Percentiles rank a stretch among this genome's conserved stretches.
Evolutionary conservation across 2,888 invertebrate species (phyloP).

Genomic region (Hipparchia semele): DNA sequence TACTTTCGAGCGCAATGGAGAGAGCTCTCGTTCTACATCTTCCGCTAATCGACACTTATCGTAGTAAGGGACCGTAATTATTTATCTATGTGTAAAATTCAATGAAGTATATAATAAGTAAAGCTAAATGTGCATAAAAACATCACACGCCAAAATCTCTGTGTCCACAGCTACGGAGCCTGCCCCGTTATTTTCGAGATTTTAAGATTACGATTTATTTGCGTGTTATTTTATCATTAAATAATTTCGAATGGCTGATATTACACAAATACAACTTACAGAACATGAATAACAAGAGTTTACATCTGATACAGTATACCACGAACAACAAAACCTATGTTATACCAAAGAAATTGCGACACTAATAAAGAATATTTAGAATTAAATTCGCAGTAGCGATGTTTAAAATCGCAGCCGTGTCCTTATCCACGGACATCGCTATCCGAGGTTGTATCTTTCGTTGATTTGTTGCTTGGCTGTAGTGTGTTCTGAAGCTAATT

Average conservation of each 20-base stretch:
- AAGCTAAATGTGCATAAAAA: too few relatives aligned
- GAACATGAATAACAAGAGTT: conserved; percentile 34
- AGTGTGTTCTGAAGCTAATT: conserved; percentile 77
- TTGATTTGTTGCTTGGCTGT: conserved; percentile 75
- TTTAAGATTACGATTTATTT: not conserved
- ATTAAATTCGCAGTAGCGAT: conserved; percentile 48
- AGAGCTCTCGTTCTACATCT: too few relatives aligned
- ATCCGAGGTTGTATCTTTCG: conserved; percentile 71
- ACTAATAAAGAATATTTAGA: conserved; percentile 47
- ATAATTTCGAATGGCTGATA: conserved; percentile 13
- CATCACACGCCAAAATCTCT: not conserved
- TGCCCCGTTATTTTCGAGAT: not conserved
- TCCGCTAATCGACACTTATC: too few relatives aligned
- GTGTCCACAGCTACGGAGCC: not conserved
- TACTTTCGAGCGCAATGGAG: too few relatives aligned
- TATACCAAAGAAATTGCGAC: conserved; percentile 45
- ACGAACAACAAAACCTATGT: conserved; percentile 37
- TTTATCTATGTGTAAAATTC: too few relatives aligned
- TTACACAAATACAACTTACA: conserved; percentile 29
- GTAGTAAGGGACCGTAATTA: too few relatives aligned
- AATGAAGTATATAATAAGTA: too few relatives aligned
- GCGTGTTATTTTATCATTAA: conserved; percentile 10
- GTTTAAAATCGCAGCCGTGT: conserved; percentile 50
- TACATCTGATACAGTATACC: conserved; percentile 35
- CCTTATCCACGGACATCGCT: conserved; percentile 63